Evolutionary conservation across 2,797 vertebrate genomes (phyloP), one percentile per base, ranked within the genome.

Genomic region (Coregonus sp.): DNA sequence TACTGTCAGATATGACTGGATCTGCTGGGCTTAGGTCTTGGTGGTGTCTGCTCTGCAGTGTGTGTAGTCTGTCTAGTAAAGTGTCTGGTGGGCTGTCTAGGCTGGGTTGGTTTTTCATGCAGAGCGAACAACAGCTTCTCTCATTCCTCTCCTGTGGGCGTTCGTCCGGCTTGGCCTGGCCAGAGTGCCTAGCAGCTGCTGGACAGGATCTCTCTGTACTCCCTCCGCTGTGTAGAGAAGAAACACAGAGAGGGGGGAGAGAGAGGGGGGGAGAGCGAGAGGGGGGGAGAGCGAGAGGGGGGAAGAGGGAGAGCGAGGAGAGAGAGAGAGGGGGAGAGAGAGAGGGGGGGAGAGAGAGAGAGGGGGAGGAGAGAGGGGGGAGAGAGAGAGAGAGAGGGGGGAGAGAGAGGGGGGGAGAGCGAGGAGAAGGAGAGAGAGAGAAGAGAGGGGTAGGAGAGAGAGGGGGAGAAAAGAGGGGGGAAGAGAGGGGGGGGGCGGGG

Each of bases 101-200:
- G 65, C 82, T 50, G 33, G 84, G 78, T 72, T 83, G 85, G 76
- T 80, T 89, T 88, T 89, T 80, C 71, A 75, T 68, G 73, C 72
- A 31, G 5, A 74, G 70, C 56, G 80, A 86, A 88, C 88, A 91
- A 86, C 86, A 75, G 78, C 67, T 73, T 83, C 83, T 86, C 84
- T 92, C 78, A 87, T 87, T 90, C 50, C 76, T 79, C 70, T 51
- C 75, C 73, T 80, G 84, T 89, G 87, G 88, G 85, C 71, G 84
- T 68, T 1, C 4, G 18, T 68, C 1, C 82, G 72, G 73, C 75
- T 81, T 35, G 82, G 73, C 79, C 78, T 47, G 47, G 82, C 68
- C 74, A 63, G 78, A 59, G 80, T 77, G 59, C 47, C 75, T 70
- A 40, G 75, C 69, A 80, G 85, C 79, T 85, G 79, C 80, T 81